Base-by-base conservation (phyloP, 2,888 invertebrate genomes). In the Cyclophora punctaria region DNA sequence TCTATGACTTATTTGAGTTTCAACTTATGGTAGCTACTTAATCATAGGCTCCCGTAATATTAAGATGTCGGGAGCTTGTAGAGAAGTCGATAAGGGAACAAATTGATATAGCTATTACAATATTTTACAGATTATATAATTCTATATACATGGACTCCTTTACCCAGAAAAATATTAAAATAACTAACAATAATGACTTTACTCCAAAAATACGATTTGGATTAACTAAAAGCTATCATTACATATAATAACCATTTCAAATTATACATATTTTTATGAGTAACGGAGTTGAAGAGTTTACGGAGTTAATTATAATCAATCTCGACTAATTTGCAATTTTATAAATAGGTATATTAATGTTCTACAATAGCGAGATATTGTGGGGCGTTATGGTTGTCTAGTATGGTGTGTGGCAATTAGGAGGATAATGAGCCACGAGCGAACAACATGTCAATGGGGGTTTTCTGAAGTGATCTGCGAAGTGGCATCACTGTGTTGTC, bases 1-100 rank as follows among this genome's bases (percentile, higher is more conserved):
- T 69, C 75, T 55, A 59, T 66, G 63, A 64, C 59, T 61, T 62
- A 63, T 60, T 62, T 72, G 72, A 57, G 54, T 53, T 52, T 57
- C 56, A 49, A 55, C 56, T 69, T 70, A 75, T 67, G 72, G 71
- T 73, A 37, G 4, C 37, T 37, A 79, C 72, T 71, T 71, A 64
- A 71, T 57, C 53, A 67, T 59, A 65, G 58, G 66, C 69, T 64
- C 69, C 72, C 62, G 70, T 66, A 68, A 49, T 50, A 55, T 49
- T 52, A 50, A 51, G 46, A 51, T 50, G 46, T 45, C 48, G 52
- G 55, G 56, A 62, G 54, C 47, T 53, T 55, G 62, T 59, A 59
- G 58, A 59, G 58, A 61, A 63, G 57, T 59, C 45, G 47, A 48
- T 50, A 53, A 52, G 53, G 59, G 55, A 58, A 60, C 53, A 63